Percentiles rank a stretch among this genome's conserved stretches.
Conservation (phyloP, 2,888 invertebrate species). For the Heteromyza rotundicornis region DNA sequence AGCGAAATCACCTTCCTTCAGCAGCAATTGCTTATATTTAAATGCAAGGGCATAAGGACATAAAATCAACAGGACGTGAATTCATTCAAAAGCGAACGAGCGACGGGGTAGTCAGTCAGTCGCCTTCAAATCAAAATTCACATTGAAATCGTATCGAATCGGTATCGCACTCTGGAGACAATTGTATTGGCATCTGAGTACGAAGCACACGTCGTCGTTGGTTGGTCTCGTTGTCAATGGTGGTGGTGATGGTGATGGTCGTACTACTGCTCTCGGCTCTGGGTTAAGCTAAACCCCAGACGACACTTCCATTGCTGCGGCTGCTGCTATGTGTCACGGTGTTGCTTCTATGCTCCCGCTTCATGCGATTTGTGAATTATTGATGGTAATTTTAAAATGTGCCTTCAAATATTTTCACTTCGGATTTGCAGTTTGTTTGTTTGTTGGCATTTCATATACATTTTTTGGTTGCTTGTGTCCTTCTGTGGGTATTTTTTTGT, state of each 20-base stretch:
- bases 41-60: too few species aligned
- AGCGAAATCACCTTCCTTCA: not conserved
- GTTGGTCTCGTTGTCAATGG: too few species aligned
- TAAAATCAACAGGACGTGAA: not conserved
- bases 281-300: not conserved
- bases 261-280: too few species aligned
- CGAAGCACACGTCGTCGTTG: too few species aligned
- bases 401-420: slow-evolving; percentile 51
- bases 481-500: not conserved
- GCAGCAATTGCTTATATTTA: not conserved
- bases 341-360: slow-evolving; percentile 1
- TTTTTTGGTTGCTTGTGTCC: not conserved
- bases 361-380: slow-evolving; percentile 38
- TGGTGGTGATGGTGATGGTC: too few species aligned
- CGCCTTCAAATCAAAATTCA: slow-evolving; percentile 1
- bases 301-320: not conserved
- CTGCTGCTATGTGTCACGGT: not conserved
- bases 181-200: not conserved
- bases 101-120: not conserved
- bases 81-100: not conserved
- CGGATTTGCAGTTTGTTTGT: slow-evolving; percentile 47
- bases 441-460: not conserved
- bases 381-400: slow-evolving; percentile 56
- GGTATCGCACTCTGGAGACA: not conserved
- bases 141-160: not conserved